Conservation (phyloP, 2,113 vertebrate species). For the Telmatochromis sp. region DNA sequence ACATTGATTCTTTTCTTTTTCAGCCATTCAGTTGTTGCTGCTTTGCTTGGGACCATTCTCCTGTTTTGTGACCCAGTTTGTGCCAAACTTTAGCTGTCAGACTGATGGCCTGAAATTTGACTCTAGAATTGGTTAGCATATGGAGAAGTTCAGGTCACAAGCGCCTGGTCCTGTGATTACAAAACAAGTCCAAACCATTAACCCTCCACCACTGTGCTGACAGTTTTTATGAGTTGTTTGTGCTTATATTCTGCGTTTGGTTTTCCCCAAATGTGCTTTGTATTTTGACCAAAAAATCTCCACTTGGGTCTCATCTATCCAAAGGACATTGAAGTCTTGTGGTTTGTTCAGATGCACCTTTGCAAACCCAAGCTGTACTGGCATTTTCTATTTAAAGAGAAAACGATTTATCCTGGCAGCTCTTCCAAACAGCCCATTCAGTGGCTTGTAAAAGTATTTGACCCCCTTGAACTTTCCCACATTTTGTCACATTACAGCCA, state of each 20-base stretch:
- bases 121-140: background rate
- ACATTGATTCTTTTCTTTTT: background rate
- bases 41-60: background rate
- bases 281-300: background rate
- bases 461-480: background rate
- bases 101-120: background rate
- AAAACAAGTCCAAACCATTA: background rate
- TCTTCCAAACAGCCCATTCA: background rate
- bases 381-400: background rate
- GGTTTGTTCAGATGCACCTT: background rate
- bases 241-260: accelerated
- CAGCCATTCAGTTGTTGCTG: background rate
- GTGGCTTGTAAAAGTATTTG: background rate
- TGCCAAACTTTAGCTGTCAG: background rate
- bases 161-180: background rate
- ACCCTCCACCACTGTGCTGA: background rate
- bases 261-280: background rate
- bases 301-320: background rate
- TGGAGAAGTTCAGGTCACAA: background rate
- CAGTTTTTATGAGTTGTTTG: background rate
- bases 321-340: background rate
- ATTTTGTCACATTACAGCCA: background rate
- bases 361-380: background rate
- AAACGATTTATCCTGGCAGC: background rate
- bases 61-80: background rate